Evolutionary conservation across 2,113 vertebrate species (phyloP).

Genomic region (Entosphenus tridentatus): DNA sequence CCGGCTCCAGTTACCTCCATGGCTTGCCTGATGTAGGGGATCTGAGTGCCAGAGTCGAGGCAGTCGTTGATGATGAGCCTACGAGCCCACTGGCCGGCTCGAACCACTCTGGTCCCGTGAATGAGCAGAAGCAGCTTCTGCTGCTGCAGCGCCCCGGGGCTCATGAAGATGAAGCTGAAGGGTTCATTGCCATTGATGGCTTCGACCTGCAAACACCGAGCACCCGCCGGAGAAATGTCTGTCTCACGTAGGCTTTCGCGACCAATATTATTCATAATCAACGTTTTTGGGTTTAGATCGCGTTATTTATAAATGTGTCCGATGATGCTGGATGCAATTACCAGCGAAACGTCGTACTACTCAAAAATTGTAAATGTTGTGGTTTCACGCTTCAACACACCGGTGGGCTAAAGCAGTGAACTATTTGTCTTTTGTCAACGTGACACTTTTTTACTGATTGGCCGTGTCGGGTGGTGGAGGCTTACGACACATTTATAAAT

Average conservation of each 20-base stretch:
- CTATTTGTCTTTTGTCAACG: too few relatives aligned
- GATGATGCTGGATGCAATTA: too few relatives aligned
- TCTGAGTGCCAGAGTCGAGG: conserved; percentile 75
- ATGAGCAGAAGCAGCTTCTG: conserved; percentile 70
- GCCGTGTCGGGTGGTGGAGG: too few relatives aligned
- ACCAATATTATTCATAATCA: too few relatives aligned
- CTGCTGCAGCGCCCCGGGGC: conserved; percentile 65
- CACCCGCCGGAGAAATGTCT: neutral
- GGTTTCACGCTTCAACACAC: too few relatives aligned
- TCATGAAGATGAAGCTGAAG: conserved; percentile 80
- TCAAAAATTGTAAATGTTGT: too few relatives aligned
- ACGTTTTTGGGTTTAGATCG: too few relatives aligned
- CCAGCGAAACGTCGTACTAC: too few relatives aligned
- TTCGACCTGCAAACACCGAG: conserved; percentile 30
- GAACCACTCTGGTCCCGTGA: conserved; percentile 76
- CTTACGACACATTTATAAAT: too few relatives aligned
- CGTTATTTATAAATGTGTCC: too few relatives aligned
- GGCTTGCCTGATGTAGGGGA: conserved; percentile 79
- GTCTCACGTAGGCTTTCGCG: neutral
- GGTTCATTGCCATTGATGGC: conserved; percentile 47
- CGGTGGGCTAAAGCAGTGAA: too few relatives aligned
- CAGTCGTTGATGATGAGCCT: conserved; percentile 90
- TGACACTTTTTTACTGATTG: too few relatives aligned
- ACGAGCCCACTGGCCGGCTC: conserved; percentile 86
- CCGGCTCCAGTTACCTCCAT: conserved; percentile 28